These are phyloP conservation scores for Eledona agricola DNA, from an alignment of 2,888 invertebrate genomes.

Conservation along the genomic window DNA sequence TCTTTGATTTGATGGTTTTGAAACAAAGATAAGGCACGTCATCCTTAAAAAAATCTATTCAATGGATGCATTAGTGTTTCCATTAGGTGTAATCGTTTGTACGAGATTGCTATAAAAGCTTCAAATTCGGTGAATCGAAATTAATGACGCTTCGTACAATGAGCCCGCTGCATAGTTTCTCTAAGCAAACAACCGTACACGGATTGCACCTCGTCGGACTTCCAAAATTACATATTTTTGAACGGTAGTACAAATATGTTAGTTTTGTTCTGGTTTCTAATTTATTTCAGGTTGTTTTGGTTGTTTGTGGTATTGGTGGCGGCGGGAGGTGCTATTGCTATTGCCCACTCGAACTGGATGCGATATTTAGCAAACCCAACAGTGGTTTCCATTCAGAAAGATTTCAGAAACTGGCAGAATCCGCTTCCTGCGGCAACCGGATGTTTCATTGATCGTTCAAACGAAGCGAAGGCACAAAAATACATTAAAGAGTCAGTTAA, in stretches of 20 bases:
- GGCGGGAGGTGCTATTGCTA: constrained; percentile 61
- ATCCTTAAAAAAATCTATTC: no score
- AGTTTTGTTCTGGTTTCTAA: constrained; percentile 10
- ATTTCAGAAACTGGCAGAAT: constrained; percentile 70
- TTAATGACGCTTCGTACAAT: no score
- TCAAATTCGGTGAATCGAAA: no score
- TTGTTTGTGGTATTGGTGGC: constrained; percentile 57
- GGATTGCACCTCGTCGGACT: constrained; percentile 49
- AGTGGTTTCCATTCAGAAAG: constrained; percentile 71
- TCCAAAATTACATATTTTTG: constrained; percentile 45
- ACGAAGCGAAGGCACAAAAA: constrained; percentile 53
- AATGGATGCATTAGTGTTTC: background rate
- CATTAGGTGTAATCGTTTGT: no score
- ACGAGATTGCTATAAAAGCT: no score
- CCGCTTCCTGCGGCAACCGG: constrained; percentile 68
- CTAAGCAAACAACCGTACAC: constrained; percentile 56
- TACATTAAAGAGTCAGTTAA: constrained; percentile 55
- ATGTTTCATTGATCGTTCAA: constrained; percentile 63
- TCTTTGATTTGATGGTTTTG: no score
- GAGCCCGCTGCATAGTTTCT: constrained; percentile 26
- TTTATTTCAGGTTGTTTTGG: constrained; percentile 63
- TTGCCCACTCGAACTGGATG: constrained; percentile 66
- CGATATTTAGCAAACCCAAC: constrained; percentile 70
- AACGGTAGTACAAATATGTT: constrained; percentile 42
- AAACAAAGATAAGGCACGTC: no score